Percentiles rank a stretch among this genome's conserved stretches.
Evolutionary conservation across 2,113 vertebrate genomes (phyloP).

Genomic region (Dipodomys stephensi): DNA sequence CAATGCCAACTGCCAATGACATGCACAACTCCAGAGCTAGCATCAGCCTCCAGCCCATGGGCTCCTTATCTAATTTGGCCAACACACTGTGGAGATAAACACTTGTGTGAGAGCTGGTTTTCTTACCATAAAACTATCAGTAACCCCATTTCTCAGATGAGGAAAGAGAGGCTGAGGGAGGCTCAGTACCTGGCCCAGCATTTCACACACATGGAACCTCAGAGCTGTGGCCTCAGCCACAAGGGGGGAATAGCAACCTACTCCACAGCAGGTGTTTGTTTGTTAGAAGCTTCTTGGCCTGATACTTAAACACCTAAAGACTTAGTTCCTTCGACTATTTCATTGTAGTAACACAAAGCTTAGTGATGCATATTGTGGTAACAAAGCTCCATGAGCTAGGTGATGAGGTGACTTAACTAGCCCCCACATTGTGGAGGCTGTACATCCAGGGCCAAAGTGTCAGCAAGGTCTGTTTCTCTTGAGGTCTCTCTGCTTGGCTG

Average conservation of each 20-base stretch:
- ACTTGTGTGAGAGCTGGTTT: background rate
- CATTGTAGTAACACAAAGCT: background rate
- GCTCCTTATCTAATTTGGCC: too few species aligned
- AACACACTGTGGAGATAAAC: too few species aligned
- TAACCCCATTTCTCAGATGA: background rate
- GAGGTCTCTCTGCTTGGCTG: background rate
- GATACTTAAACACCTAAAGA: background rate
- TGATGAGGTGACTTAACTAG: rapidly evolving
- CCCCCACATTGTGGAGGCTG: background rate
- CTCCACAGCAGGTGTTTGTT: background rate
- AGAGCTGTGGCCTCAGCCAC: background rate
- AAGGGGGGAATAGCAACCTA: background rate
- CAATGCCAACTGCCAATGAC: background rate
- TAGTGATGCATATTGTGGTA: background rate
- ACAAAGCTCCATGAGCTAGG: rapidly evolving
- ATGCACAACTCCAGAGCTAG: background rate
- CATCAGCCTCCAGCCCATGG: background rate
- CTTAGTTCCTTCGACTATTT: background rate
- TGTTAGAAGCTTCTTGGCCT: background rate
- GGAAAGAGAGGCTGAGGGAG: background rate
- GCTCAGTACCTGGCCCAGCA: background rate
- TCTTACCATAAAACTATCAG: background rate
- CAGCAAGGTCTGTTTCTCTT: background rate
- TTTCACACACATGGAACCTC: background rate
- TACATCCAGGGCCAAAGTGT: background rate